A percentile compares a stretch with the other conserved stretches of the same genome.
Evolutionary conservation across 1,140 invertebrate species (phyloP).

Genomic region (Caenorhabditis remanei): DNA sequence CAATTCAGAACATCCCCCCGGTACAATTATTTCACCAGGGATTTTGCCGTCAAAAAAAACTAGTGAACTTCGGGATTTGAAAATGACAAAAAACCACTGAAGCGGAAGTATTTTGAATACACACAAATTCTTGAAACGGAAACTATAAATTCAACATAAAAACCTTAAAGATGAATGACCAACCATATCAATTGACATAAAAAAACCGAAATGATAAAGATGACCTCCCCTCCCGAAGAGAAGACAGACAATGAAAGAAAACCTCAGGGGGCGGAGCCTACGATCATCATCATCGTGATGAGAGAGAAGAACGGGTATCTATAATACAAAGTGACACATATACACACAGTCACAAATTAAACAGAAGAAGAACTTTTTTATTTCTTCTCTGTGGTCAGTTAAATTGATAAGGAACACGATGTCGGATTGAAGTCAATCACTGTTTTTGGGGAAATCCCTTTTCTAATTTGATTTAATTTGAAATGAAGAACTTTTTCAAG

Average conservation of each 20-base stretch:
- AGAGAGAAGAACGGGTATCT: conserved; percentile 43
- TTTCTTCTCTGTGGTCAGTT: conserved; percentile 33
- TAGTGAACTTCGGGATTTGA: too few species aligned
- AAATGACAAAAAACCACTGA: too few species aligned
- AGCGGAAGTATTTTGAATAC: too few species aligned
- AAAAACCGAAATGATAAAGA: conserved; percentile 19
- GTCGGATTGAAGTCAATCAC: background rate
- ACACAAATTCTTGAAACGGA: background rate
- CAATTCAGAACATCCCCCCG: too few species aligned
- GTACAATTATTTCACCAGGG: too few species aligned
- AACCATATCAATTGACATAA: too few species aligned
- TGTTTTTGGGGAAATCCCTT: background rate
- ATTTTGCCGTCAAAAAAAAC: too few species aligned
- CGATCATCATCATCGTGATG: background rate
- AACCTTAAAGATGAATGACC: background rate
- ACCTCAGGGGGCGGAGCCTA: conserved; percentile 31
- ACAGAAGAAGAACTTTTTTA: conserved; percentile 14
- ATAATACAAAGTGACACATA: conserved; percentile 44
- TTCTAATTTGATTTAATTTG: too few species aligned
- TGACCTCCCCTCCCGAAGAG: background rate
- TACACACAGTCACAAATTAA: background rate
- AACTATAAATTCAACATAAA: background rate
- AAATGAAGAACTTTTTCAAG: too few species aligned
- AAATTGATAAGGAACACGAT: background rate
- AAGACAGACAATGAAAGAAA: conserved; percentile 22